These are phyloP conservation scores for Hyaena hyaena DNA, from an alignment of 2,113 vertebrate genomes.

Conservation along the genomic window DNA sequence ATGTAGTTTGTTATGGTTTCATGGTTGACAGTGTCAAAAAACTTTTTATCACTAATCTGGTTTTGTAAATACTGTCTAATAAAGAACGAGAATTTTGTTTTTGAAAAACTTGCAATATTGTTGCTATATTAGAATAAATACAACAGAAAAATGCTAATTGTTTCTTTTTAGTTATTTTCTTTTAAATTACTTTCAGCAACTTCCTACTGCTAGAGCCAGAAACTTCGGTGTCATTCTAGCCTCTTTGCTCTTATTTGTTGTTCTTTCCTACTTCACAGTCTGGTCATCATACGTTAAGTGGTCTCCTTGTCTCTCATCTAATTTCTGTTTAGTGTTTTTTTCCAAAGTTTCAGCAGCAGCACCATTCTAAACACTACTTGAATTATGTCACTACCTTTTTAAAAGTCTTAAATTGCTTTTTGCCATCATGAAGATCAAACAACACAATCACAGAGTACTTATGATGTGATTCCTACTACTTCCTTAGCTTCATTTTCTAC, in stretches of 20 bases:
- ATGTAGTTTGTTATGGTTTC: background rate
- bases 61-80: constrained; percentile 27
- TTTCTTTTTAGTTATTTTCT: constrained; percentile 28
- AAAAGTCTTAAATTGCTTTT: constrained; percentile 36
- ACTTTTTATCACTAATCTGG: background rate
- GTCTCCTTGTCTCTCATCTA: background rate
- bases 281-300: background rate
- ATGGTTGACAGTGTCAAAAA: background rate
- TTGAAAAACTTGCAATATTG: background rate
- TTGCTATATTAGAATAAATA: constrained; percentile 9
- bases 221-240: background rate
- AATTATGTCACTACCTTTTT: constrained; percentile 10
- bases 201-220: background rate
- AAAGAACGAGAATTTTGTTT: background rate
- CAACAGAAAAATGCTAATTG: background rate
- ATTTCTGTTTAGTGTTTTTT: background rate
- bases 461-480: background rate
- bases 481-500: background rate
- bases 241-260: background rate
- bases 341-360: background rate
- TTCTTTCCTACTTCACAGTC: background rate
- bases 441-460: background rate
- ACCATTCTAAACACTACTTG: background rate
- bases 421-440: background rate
- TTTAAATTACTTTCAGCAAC: background rate